Evolutionary conservation across 2,113 vertebrate genomes (phyloP).

Genomic region (Sprattus sprattus): DNA sequence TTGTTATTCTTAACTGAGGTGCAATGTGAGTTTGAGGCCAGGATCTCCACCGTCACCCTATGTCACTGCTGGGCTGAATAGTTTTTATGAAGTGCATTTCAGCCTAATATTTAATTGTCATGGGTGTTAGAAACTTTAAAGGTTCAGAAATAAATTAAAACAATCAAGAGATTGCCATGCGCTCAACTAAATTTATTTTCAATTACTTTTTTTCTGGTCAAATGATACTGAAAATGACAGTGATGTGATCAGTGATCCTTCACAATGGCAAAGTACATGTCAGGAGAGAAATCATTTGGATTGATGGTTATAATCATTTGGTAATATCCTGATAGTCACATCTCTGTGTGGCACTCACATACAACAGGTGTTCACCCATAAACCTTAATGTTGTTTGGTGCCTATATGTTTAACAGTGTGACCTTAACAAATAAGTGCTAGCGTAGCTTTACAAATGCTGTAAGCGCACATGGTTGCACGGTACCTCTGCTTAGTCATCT

Average conservation of each 20-base stretch:
- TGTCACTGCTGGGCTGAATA: background rate
- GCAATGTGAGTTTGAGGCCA: background rate
- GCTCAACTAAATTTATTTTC: background rate
- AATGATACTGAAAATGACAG: background rate
- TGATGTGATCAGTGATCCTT: background rate
- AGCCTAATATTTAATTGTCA: background rate
- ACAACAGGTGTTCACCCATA: background rate
- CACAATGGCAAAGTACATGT: background rate
- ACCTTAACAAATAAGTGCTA: background rate
- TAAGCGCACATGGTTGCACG: background rate
- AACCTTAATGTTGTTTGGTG: background rate
- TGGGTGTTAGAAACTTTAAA: background rate
- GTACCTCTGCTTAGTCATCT: background rate
- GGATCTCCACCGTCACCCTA: background rate
- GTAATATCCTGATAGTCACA: background rate
- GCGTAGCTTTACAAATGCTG: background rate
- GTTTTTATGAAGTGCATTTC: background rate
- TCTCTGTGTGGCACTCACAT: background rate
- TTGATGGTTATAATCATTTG: background rate
- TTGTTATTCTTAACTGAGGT: background rate
- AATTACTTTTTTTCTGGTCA: background rate
- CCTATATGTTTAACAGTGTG: background rate
- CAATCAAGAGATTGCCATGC: too few relatives aligned
- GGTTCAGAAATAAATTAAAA: too few relatives aligned
- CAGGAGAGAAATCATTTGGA: background rate